These are phyloP conservation scores for Chaenodraco wilsoni DNA, from an alignment of 2,797 vertebrate species.

Conservation along the genomic window DNA sequence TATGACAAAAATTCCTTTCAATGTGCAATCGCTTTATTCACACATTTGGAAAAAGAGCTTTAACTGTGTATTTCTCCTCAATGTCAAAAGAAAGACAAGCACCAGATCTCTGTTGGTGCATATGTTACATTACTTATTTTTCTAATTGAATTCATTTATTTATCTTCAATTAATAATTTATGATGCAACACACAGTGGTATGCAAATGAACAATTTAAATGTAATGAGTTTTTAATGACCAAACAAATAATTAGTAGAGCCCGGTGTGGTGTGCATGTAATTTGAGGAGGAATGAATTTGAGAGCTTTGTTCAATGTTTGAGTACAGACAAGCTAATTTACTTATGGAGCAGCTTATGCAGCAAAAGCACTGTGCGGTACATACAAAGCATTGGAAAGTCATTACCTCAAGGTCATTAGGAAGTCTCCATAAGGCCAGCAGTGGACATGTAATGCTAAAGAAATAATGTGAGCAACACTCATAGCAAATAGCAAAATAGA, in stretches of 20 bases:
- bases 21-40: constrained; percentile 30
- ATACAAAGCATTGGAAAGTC: constrained; percentile 67
- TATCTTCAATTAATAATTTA: constrained; percentile 90
- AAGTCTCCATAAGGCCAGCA: constrained; percentile 67
- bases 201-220: constrained; percentile 90
- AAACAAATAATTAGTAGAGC: constrained; percentile 88
- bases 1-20: constrained; percentile 44
- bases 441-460: constrained; percentile 67
- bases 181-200: constrained; percentile 86
- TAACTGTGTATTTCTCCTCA: constrained; percentile 59
- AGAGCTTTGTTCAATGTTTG: constrained; percentile 82
- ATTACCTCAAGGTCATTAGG: constrained; percentile 78
- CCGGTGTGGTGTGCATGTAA: constrained; percentile 84
- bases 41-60: constrained; percentile 35
- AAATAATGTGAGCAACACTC: constrained; percentile 71
- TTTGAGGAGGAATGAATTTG: constrained; percentile 83
- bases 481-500: constrained; percentile 73
- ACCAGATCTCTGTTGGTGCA: constrained; percentile 78
- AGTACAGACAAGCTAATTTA: constrained; percentile 78
- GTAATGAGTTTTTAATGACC: constrained; percentile 91
- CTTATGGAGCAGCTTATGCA: constrained; percentile 68
- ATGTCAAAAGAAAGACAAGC: constrained; percentile 82
- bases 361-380: constrained; percentile 56
- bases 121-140: constrained; percentile 85
- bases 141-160: constrained; percentile 88